Conservation (phyloP, 2,797 vertebrate species). For the Poeciliopsis turneri region DNA sequence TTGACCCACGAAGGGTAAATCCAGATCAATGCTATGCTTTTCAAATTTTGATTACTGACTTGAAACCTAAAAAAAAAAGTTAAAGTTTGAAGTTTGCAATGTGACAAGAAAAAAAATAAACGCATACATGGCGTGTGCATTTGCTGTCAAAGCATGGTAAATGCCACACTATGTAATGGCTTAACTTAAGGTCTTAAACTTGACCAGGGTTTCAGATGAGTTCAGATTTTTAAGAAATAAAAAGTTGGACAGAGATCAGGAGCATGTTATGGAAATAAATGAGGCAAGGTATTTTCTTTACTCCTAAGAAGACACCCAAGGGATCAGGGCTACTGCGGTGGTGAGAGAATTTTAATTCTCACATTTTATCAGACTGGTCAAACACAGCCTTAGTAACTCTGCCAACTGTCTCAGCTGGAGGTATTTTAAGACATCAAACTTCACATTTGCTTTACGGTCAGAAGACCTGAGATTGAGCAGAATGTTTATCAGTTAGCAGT, state of each 20-base stretch:
- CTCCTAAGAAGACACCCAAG: constrained; percentile 12
- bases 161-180: neutral
- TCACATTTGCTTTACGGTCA: neutral
- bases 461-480: neutral
- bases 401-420: neutral
- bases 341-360: constrained; percentile 53
- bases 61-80: neutral
- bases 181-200: neutral
- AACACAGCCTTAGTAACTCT: neutral
- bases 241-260: neutral
- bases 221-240: neutral
- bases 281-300: constrained; percentile 18
- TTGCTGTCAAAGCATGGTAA: neutral
- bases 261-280: constrained; percentile 1
- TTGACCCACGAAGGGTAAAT: neutral
- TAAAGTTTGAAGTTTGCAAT: neutral
- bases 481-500: neutral
- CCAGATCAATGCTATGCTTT: neutral
- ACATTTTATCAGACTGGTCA: constrained; percentile 49
- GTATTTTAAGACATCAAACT: neutral
- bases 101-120: neutral
- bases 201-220: neutral
- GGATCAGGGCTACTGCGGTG: constrained; percentile 44
- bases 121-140: neutral
- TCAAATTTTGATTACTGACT: neutral